phyloP scores from a whole-genome alignment of 2,113 vertebrate species.

The Urocynchramus pylzowi region DNA sequence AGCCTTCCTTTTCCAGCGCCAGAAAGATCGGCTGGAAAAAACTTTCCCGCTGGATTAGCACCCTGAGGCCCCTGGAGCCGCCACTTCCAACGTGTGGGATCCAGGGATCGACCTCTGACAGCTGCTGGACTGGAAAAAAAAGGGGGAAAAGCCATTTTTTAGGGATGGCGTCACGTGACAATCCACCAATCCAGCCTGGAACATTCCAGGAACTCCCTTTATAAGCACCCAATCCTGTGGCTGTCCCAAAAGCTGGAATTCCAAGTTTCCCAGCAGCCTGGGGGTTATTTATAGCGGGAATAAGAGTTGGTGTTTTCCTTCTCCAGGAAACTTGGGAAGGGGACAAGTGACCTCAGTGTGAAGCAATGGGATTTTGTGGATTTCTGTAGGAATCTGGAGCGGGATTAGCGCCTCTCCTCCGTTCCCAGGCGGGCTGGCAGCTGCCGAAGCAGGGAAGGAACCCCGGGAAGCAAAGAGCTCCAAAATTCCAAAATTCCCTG shows the following conservation, averaged over 20 bases:
- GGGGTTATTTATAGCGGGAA: neutral
- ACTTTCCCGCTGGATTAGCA: neutral
- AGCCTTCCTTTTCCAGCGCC: neutral
- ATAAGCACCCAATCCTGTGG: rapidly evolving
- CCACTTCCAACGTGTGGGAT: neutral
- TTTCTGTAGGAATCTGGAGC: neutral
- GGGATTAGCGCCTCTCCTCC: neutral
- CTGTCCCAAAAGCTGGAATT: neutral
- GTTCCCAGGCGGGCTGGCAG: neutral
- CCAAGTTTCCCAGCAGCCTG: neutral
- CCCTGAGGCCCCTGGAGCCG: neutral
- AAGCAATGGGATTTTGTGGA: neutral
- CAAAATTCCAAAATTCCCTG: neutral
- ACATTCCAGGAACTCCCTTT: rapidly evolving
- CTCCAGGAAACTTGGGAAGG: neutral
- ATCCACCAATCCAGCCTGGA: neutral
- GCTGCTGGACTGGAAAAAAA: neutral
- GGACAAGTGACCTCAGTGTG: neutral
- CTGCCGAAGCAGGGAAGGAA: neutral
- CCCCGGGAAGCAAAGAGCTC: neutral
- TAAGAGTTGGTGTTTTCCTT: neutral
- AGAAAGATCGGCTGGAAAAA: neutral
- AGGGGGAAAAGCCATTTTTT: rapidly evolving
- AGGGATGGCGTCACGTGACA: neutral
- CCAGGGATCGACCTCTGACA: rapidly evolving